Evolutionary conservation across 2,113 vertebrate species (phyloP).

Genomic region (Nesoenas mayeri): DNA sequence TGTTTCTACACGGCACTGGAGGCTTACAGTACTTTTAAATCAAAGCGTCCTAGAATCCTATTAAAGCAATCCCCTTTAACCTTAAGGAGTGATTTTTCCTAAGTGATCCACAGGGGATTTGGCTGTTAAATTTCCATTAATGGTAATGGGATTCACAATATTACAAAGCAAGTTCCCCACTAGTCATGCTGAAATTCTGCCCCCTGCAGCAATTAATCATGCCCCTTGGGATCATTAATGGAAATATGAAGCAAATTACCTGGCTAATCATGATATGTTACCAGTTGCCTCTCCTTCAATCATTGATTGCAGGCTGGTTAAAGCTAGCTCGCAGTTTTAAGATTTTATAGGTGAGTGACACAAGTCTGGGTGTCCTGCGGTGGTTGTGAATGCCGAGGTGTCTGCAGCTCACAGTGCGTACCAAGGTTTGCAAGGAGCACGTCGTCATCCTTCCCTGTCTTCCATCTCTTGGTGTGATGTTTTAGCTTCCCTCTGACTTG

Average conservation of each 20-base stretch:
- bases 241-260: slow-evolving; percentile 52
- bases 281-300: slow-evolving; percentile 17
- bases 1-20: slow-evolving; percentile 23
- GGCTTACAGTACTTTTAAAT: slow-evolving; percentile 25
- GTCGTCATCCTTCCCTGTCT: not conserved
- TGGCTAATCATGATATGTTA: slow-evolving; percentile 36
- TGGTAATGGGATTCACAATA: slow-evolving; percentile 34
- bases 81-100: slow-evolving; percentile 56
- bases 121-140: slow-evolving; percentile 65
- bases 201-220: slow-evolving; percentile 42
- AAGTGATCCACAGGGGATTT: slow-evolving; percentile 56
- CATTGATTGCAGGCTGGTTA: slow-evolving; percentile 4
- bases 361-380: not conserved
- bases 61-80: slow-evolving; percentile 61
- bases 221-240: slow-evolving; percentile 37
- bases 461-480: not conserved
- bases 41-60: slow-evolving; percentile 18
- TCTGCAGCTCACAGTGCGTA: not conserved
- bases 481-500: not conserved
- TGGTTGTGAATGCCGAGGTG: not conserved
- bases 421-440: not conserved
- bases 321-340: not conserved
- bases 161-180: slow-evolving; percentile 39
- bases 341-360: not conserved
- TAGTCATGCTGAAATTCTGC: slow-evolving; percentile 24